Base-by-base conservation (phyloP, 2,113 vertebrate species). In the Pantherophis guttatus region DNA sequence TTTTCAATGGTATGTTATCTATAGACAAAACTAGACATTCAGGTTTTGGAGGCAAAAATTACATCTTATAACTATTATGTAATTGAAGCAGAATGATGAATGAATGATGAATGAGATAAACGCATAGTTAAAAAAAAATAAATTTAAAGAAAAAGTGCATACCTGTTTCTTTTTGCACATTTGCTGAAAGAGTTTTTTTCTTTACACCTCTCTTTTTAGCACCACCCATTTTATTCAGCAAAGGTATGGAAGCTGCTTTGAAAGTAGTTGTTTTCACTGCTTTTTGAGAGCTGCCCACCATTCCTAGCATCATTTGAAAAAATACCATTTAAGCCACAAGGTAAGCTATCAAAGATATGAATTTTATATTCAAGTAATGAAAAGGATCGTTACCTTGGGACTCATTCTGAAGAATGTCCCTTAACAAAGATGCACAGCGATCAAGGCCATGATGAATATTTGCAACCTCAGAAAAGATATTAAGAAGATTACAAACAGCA, bases 341-440 rank as follows among this genome's bases (percentile, higher is more conserved):
- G 24, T 21, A 86, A 52, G 1, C 65, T 2, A 57, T 57, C 48
- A 12, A 91, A 0, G 88, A 53, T 91, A 90, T 53, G 93, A 85
- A 94, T 89, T 54, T 0, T 0, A 52, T 93, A 81, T 3, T 92
- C 86, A 11, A 92, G 17, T 55, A 93, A 92, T 92, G 21, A 94
- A 24, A 33, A 87, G 52, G 53, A 11, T 44, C 21, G 95, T 94
- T 93, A 99, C 98, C 98, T 98, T 96, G 33, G 29, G 95, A 90
- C 0, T 99, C 98, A 85, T 97, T 98, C 95, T 98, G 97, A 54
- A 99, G 98, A 90, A 99, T 98, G 91, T 96, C 98, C 92, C 96
- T 95, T 52, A 99, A 97, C 94, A 99, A 97, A 94, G 98, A 97
- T 54, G 98, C 98, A 97, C 98, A 99, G 15, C 96, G 98, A 92